Conservation (phyloP, 2,113 vertebrate genomes). For the Panthera leo region DNA sequence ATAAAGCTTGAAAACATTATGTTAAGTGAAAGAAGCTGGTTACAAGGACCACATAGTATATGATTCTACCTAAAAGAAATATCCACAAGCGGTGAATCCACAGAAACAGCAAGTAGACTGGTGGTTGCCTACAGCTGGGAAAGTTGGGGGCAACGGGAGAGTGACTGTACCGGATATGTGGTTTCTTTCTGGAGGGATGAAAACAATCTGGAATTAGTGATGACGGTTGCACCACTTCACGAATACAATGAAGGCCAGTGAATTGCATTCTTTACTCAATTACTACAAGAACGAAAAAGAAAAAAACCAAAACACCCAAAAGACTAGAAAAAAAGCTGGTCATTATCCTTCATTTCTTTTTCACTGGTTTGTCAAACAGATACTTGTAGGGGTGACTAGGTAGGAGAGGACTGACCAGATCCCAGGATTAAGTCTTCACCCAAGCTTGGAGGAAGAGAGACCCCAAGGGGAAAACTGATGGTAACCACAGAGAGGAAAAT, state of each 20-base stretch:
- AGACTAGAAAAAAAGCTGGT: neutral
- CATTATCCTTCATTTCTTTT: neutral
- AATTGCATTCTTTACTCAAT: neutral
- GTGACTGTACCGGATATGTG: neutral
- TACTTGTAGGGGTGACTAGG: neutral
- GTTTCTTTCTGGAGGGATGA: neutral
- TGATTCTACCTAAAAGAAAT: neutral
- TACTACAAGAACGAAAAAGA: neutral
- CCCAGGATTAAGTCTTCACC: neutral
- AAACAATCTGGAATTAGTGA: neutral
- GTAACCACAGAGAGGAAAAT: neutral
- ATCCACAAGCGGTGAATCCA: neutral
- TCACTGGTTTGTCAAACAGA: neutral
- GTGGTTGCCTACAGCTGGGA: neutral
- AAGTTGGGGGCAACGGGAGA: neutral
- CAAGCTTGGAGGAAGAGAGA: neutral
- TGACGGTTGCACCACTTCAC: neutral
- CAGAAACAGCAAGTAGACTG: neutral
- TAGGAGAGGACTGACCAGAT: neutral
- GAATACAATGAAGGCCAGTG: neutral
- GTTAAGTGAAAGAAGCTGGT: neutral
- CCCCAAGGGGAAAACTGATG: neutral
- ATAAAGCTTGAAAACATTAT: neutral
- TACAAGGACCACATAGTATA: no score
- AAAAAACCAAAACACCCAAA: neutral